Percentiles rank a stretch among this genome's conserved stretches.
phyloP scores from a whole-genome alignment of 2,113 vertebrate genomes.

The Pelmatolapia mariae region DNA sequence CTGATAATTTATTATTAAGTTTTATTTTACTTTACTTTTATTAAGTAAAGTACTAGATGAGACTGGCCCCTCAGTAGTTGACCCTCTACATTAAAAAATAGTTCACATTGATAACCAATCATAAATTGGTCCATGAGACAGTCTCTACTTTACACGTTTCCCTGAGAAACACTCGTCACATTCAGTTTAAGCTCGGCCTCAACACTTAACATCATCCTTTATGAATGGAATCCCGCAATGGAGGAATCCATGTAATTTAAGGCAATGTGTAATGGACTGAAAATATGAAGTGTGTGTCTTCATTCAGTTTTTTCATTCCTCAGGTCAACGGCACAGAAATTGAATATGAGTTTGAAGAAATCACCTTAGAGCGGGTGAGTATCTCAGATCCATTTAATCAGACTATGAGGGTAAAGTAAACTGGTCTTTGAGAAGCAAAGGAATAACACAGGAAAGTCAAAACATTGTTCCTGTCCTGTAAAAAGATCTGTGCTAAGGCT shows the following conservation, averaged over 20 bases:
- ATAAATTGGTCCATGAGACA: neutral
- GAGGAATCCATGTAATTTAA: neutral
- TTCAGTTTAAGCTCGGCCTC: neutral
- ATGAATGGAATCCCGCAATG: neutral
- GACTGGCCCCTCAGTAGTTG: neutral
- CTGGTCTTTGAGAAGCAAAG: neutral
- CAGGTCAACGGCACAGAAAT: constrained; percentile 98
- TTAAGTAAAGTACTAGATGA: neutral
- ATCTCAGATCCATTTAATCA: neutral
- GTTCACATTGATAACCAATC: neutral
- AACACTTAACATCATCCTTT: neutral
- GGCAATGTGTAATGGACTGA: neutral
- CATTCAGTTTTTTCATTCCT: neutral
- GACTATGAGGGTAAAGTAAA: neutral
- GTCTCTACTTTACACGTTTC: neutral
- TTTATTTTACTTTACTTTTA: neutral
- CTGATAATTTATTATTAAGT: constrained; percentile 16
- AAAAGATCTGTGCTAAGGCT: neutral
- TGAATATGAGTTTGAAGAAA: constrained; percentile 99
- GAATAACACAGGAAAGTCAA: neutral
- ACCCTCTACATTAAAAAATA: accelerated
- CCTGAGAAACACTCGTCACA: neutral
- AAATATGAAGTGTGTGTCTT: neutral
- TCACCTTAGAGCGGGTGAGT: constrained; percentile 95
- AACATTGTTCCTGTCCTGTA: neutral